A percentile compares a stretch with the other conserved stretches of the same genome.
Conservation (phyloP, 2,888 invertebrate genomes). For the Yponomeuta evonymella region DNA sequence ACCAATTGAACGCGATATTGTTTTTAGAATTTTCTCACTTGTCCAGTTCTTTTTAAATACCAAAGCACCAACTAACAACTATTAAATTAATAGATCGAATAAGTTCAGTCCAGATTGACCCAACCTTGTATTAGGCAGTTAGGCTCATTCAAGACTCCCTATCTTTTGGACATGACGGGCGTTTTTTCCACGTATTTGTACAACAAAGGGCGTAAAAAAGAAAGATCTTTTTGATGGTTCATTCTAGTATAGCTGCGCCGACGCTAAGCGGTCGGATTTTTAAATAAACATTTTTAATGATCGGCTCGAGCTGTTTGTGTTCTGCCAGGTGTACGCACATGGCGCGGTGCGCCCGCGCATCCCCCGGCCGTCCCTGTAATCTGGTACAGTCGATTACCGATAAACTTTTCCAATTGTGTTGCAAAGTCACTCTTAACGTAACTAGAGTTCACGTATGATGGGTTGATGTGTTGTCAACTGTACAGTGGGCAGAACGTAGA, state of each 20-base stretch:
- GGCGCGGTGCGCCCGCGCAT: constrained; percentile 37
- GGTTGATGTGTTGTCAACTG: too few species aligned
- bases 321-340: constrained; percentile 69
- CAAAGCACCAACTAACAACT: too few species aligned
- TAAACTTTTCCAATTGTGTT: background rate
- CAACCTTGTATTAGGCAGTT: too few species aligned
- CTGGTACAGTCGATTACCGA: background rate
- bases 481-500: too few species aligned
- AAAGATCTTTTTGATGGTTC: constrained; percentile 5
- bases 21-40: too few species aligned
- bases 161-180: background rate
- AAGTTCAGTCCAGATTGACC: too few species aligned
- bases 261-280: constrained; percentile 73
- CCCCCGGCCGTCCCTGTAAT: background rate
- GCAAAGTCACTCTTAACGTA: background rate
- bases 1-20: too few species aligned
- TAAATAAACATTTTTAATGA: constrained; percentile 77
- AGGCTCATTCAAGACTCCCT: too few species aligned
- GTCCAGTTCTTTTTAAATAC: too few species aligned
- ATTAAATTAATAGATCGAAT: too few species aligned
- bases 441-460: too few species aligned
- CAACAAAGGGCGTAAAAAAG: constrained; percentile 1
- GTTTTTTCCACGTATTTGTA: constrained; percentile 9
- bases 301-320: constrained; percentile 59
- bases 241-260: constrained; percentile 1